These are phyloP conservation scores for Arrhopalites spinosus DNA, from an alignment of 2,888 invertebrate genomes.

Conservation along the genomic window DNA sequence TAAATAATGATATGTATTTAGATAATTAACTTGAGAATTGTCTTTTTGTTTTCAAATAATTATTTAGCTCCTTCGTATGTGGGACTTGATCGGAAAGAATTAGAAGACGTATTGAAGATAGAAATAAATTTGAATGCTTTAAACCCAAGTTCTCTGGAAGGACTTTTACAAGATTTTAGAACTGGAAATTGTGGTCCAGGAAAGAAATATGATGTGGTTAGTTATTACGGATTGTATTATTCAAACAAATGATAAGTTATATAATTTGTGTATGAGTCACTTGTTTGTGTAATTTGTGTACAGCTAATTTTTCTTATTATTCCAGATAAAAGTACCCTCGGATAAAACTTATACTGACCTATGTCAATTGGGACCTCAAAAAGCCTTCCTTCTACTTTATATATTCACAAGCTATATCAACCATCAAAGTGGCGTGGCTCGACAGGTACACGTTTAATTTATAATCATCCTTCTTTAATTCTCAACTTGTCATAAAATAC, in stretches of 20 bases:
- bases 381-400: slow-evolving; percentile 19
- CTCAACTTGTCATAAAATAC: not conserved
- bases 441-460: slow-evolving; percentile 12
- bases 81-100: slow-evolving; percentile 34
- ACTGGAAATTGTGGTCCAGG: slow-evolving; percentile 27
- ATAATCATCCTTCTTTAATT: not conserved
- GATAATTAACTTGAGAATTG: too few relatives aligned
- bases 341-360: slow-evolving; percentile 5
- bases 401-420: slow-evolving; percentile 19
- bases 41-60: too few relatives aligned
- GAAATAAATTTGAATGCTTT: slow-evolving; percentile 45
- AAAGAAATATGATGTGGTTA: slow-evolving; percentile 18
- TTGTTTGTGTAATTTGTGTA: not conserved
- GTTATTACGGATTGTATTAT: too few relatives aligned
- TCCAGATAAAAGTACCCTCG: not conserved
- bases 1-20: too few relatives aligned
- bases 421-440: slow-evolving; percentile 6
- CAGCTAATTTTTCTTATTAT: not conserved
- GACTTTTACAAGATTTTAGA: slow-evolving; percentile 38
- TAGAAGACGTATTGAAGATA: slow-evolving; percentile 42
- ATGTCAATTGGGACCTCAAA: slow-evolving; percentile 22
- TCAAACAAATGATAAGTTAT: slow-evolving; percentile 11
- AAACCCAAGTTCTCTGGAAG: slow-evolving; percentile 32
- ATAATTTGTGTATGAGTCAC: not conserved
- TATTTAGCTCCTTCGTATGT: slow-evolving; percentile 35